A percentile compares a stretch with the other conserved stretches of the same genome.
phyloP scores from a whole-genome alignment of 2,797 vertebrate genomes.

The Notamacropus eugenii region DNA sequence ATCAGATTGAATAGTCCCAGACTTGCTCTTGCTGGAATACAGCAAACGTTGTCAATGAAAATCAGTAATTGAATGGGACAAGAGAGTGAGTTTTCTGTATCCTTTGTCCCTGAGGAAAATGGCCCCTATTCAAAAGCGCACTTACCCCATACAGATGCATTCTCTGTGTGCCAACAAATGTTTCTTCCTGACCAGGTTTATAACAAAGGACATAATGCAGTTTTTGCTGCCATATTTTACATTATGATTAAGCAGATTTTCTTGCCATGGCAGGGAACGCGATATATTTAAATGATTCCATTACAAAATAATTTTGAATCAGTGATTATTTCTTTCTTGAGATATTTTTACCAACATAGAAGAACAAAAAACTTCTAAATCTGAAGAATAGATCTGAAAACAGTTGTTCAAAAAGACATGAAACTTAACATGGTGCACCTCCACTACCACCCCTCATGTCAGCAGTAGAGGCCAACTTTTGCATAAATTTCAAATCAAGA shows the following conservation, averaged over 20 bases:
- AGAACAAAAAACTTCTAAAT: neutral
- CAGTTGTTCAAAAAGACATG: neutral
- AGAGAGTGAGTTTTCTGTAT: neutral
- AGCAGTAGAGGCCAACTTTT: neutral
- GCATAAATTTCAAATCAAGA: neutral
- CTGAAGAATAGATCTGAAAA: neutral
- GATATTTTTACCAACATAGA: neutral
- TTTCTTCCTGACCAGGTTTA: neutral
- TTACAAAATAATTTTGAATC: neutral
- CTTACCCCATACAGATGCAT: neutral
- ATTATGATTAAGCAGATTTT: neutral
- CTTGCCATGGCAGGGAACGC: neutral
- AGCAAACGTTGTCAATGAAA: neutral
- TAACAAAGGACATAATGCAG: neutral
- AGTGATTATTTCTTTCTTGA: too few relatives aligned
- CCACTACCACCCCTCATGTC: neutral
- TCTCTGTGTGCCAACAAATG: neutral
- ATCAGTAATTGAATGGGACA: neutral
- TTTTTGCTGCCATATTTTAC: neutral
- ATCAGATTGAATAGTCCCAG: neutral
- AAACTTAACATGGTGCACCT: neutral
- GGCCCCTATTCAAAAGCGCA: neutral
- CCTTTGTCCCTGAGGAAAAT: neutral
- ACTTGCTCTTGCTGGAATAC: neutral
- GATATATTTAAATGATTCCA: neutral